phyloP scores from a whole-genome alignment of 2,113 vertebrate genomes.

The Rissa tridactyla region DNA sequence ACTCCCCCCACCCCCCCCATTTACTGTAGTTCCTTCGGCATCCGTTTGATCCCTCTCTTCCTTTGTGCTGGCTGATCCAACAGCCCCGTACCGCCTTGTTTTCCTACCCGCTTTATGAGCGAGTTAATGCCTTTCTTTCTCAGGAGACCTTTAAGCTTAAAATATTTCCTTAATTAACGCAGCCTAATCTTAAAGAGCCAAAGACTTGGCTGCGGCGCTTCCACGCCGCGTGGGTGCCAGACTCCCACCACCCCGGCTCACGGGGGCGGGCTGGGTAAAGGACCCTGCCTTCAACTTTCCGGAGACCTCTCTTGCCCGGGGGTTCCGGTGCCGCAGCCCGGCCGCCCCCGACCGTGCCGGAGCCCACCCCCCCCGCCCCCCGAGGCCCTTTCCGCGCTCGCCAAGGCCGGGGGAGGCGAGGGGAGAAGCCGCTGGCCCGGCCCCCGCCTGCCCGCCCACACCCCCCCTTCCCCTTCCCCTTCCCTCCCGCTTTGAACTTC shows the following conservation, averaged over 20 bases:
- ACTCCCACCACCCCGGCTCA: not conserved
- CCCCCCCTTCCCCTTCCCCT: too few species aligned
- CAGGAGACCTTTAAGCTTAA: conserved; percentile 42
- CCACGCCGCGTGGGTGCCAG: not conserved
- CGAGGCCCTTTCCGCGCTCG: not conserved
- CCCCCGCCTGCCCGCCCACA: not conserved
- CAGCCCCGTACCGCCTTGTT: not conserved
- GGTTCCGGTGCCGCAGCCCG: not conserved
- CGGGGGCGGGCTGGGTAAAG: not conserved
- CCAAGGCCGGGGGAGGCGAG: not conserved
- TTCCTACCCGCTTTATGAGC: not conserved
- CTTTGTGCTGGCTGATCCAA: not conserved
- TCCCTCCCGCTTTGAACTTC: not conserved
- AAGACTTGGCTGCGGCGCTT: not conserved
- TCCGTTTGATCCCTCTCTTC: not conserved
- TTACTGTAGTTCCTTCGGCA: not conserved
- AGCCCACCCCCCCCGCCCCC: too few species aligned
- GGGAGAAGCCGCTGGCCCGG: not conserved
- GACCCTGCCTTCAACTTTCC: not conserved
- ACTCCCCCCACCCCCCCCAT: too few species aligned
- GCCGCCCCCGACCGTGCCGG: not conserved
- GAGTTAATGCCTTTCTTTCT: conserved; percentile 31
- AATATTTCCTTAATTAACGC: conserved; percentile 28
- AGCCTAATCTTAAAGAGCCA: not conserved
- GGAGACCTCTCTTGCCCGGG: not conserved